Percentiles rank a stretch among this genome's conserved stretches.
Evolutionary conservation across 1,140 invertebrate genomes (phyloP).

Genomic region (Stegodyphus mimosarum): DNA sequence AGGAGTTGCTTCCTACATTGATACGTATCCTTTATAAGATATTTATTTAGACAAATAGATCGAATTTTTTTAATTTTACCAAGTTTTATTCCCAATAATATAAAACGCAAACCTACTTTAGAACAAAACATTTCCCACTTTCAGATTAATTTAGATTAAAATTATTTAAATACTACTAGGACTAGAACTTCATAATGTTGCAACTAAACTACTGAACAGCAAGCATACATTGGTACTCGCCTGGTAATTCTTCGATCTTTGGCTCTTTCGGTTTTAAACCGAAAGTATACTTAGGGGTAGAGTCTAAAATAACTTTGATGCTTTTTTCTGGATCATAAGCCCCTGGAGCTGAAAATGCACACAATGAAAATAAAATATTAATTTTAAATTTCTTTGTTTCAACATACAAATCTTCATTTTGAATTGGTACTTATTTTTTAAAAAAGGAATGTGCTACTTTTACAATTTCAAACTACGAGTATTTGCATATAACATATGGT

Average conservation of each 20-base stretch:
- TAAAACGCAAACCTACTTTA: too few relatives aligned
- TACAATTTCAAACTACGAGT: too few relatives aligned
- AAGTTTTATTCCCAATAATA: too few relatives aligned
- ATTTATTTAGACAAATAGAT: too few relatives aligned
- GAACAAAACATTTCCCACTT: too few relatives aligned
- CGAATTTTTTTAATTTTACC: too few relatives aligned
- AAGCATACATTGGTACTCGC: conserved; percentile 71
- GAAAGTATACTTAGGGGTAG: conserved; percentile 77
- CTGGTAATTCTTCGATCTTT: conserved; percentile 72
- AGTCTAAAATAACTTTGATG: conserved; percentile 73
- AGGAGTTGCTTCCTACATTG: too few relatives aligned
- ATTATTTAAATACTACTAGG: too few relatives aligned
- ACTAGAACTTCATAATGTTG: conserved; percentile 61
- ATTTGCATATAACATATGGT: too few relatives aligned
- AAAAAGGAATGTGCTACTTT: background rate
- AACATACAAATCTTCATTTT: background rate
- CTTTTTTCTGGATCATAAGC: conserved; percentile 82
- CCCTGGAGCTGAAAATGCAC: conserved; percentile 73
- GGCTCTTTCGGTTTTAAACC: conserved; percentile 72
- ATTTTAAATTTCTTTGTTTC: background rate
- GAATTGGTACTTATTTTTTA: background rate
- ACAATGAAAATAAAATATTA: background rate
- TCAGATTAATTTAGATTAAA: too few relatives aligned
- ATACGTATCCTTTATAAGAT: too few relatives aligned
- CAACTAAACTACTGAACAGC: too few relatives aligned